Evolutionary conservation across 2,888 invertebrate genomes (phyloP).

Genomic region (Eristalinus aeneus): DNA sequence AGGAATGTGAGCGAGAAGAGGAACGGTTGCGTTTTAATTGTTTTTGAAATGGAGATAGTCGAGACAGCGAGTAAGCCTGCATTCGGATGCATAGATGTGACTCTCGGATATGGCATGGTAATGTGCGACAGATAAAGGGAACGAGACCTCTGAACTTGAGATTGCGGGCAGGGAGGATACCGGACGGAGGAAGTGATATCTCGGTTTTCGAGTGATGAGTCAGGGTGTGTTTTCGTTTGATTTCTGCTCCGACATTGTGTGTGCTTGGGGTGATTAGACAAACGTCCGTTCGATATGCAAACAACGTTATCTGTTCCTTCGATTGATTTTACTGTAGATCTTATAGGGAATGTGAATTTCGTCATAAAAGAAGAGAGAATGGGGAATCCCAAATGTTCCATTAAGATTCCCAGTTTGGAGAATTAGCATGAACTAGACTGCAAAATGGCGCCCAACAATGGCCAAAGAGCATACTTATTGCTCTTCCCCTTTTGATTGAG

Average conservation of each 20-base stretch:
- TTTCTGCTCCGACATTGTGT: neutral
- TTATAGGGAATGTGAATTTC: neutral
- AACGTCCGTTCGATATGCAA: neutral
- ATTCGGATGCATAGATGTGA: constrained; percentile 1
- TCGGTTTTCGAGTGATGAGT: neutral
- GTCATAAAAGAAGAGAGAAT: neutral
- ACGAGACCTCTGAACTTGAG: neutral
- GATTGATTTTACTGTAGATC: neutral
- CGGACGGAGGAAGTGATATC: neutral
- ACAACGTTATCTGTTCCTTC: neutral
- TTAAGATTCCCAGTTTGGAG: no score
- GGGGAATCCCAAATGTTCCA: no score
- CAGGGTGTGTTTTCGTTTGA: neutral
- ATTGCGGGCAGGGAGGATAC: neutral
- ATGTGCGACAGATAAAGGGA: neutral
- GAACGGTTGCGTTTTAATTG: constrained; percentile 1
- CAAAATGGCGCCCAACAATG: no score
- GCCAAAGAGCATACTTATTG: no score
- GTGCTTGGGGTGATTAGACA: neutral
- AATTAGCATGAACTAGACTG: no score
- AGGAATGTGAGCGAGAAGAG: neutral
- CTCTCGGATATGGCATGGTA: neutral
- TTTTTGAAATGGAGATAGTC: neutral
- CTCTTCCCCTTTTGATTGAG: no score
- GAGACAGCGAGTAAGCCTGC: neutral